Conservation (phyloP, 2,797 vertebrate genomes). For the Xerus rutilus region DNA sequence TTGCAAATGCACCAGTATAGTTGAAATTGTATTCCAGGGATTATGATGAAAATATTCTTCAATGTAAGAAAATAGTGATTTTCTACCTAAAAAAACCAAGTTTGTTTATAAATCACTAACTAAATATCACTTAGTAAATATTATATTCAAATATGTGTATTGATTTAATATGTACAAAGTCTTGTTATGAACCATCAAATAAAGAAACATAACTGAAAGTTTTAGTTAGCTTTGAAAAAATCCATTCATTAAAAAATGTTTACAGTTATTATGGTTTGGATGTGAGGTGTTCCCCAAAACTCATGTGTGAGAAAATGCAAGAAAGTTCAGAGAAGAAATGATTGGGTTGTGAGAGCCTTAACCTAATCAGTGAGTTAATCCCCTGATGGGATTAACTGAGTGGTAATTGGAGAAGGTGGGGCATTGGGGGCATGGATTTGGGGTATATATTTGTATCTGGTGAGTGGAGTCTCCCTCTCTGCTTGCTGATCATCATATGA, state of each 20-base stretch:
- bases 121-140: neutral
- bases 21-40: neutral
- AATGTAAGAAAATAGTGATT: neutral
- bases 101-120: neutral
- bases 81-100: neutral
- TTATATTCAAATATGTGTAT: neutral
- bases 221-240: slow-evolving; percentile 26
- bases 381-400: too few species aligned
- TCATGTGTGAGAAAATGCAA: too few species aligned
- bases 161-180: slow-evolving; percentile 27
- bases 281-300: too few species aligned
- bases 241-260: neutral
- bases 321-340: too few species aligned
- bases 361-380: too few species aligned
- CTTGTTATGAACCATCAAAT: neutral
- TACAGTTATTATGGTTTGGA: neutral
- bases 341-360: too few species aligned
- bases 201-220: neutral
- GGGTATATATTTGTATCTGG: too few species aligned
- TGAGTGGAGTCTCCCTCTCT: too few species aligned
- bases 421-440: too few species aligned
- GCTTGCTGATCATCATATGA: too few species aligned
- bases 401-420: too few species aligned
- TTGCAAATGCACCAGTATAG: neutral
- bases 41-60: neutral